Evolutionary conservation across 2,888 invertebrate genomes (phyloP), one percentile per base, ranked within the genome.

Genomic region (Carterocephalus palaemon): DNA sequence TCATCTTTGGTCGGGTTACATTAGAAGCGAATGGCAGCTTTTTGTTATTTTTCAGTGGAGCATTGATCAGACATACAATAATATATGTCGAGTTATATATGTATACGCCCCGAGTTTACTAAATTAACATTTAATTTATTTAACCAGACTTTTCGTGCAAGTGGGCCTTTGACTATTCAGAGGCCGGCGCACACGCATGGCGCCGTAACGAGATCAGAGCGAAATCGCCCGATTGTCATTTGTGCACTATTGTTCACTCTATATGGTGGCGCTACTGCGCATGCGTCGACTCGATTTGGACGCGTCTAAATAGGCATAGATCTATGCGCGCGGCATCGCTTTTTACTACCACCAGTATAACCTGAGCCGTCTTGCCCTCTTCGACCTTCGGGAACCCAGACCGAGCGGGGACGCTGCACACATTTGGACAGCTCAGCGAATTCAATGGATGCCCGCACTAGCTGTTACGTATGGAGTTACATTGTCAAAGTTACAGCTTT

Each of bases 401-500:
- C 19, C 26, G 39, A 26, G 23, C 29, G 32, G 39, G 42, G 26
- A 19, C 22, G 19, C 49, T 36, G 17, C 22, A 48, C 22, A 32
- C 24, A 24, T 51, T 47, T 3, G 40, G 34, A 56, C n/a, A 52
- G 78, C 13, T 69, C 79, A 52, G 26, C 17, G 38, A 57, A 56
- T 3, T 34, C n/a, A n/a, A 49, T 76, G 75, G 81, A 63, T 58
- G 53, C 51, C 56, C 50, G 57, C 54, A 63, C 61, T 64, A 51
- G 60, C 72, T 66, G 72, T 76, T 82, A 82, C 83, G 84, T 85
- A 85, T 84, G 83, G 82, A 74, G 70, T 55, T 74, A 82, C 77
- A 80, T 81, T 82, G 84, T 85, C 84, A 83, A 83, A 85, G 84
- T 82, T 82, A 83, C 73, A 79, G 80, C 80, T 83, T 77, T 82